A percentile compares a stretch with the other conserved stretches of the same genome.
Evolutionary conservation across 1,140 invertebrate genomes (phyloP).

Genomic region (Brachionus calyciflorus): DNA sequence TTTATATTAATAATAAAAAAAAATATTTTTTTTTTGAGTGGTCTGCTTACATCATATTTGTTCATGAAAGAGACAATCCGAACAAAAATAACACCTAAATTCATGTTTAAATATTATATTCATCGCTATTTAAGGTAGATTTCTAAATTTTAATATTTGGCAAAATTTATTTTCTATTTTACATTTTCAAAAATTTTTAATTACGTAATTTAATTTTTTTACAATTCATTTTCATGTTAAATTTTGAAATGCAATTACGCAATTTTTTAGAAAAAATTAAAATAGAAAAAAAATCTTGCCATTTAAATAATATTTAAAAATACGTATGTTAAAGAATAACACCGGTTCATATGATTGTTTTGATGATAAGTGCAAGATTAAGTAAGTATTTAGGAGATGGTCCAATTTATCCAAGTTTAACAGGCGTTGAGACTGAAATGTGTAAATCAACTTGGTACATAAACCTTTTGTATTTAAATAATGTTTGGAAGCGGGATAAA

Average conservation of each 20-base stretch:
- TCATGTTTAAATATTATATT: conserved; percentile 30
- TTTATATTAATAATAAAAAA: no score
- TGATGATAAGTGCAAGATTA: conserved; percentile 21
- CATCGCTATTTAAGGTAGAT: conserved; percentile 35
- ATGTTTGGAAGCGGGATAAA: not conserved
- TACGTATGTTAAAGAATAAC: conserved; percentile 6
- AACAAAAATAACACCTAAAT: conserved; percentile 42
- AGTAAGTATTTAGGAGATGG: conserved; percentile 2
- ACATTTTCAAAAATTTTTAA: not conserved
- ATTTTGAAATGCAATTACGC: no score
- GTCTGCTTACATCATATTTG: conserved; percentile 65
- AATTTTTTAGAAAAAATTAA: no score
- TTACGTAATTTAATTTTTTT: no score
- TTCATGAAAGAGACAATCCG: conserved; percentile 62
- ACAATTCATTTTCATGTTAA: no score
- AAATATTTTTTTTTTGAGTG: conserved; percentile 57
- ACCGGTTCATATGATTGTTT: conserved; percentile 4
- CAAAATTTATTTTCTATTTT: not conserved
- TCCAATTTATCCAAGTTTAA: conserved; percentile 3
- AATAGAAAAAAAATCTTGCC: no score
- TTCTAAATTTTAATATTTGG: not conserved
- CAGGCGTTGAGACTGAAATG: not conserved
- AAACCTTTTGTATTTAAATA: conserved; percentile 33
- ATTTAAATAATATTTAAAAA: not conserved
- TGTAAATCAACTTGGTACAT: conserved; percentile 19